phyloP scores from a whole-genome alignment of 2,113 vertebrate genomes.

The Grus americana region DNA sequence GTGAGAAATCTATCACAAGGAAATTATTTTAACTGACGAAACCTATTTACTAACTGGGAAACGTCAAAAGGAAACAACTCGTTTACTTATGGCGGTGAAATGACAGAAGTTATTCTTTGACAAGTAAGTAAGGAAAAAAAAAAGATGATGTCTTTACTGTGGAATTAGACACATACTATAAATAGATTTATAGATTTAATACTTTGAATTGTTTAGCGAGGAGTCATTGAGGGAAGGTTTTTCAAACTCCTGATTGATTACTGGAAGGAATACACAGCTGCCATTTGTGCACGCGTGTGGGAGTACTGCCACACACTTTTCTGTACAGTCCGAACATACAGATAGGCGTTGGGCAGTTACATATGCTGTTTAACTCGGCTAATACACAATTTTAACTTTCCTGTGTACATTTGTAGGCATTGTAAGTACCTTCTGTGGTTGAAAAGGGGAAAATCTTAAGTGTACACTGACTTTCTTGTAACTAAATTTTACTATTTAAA shows the following conservation, averaged over 20 bases:
- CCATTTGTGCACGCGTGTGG: not conserved
- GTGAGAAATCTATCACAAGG: not conserved
- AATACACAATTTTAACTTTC: not conserved
- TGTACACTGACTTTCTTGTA: not conserved
- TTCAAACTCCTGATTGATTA: not conserved
- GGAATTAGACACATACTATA: not conserved
- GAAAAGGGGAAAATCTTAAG: not conserved
- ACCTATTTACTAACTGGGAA: not conserved
- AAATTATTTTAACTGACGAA: not conserved
- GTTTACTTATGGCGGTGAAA: not conserved
- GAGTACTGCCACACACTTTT: not conserved
- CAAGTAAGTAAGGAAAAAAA: not conserved
- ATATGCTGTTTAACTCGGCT: not conserved
- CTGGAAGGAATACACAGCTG: not conserved
- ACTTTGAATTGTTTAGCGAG: not conserved
- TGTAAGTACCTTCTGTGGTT: not conserved
- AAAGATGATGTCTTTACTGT: not conserved
- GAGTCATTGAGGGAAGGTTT: not conserved
- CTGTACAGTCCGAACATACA: not conserved
- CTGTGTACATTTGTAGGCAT: accelerated
- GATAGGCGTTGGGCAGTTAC: not conserved
- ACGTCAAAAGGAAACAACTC: not conserved
- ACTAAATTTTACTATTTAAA: not conserved
- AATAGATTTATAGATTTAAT: not conserved
- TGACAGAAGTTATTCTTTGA: not conserved